Base-by-base conservation (phyloP, 2,888 invertebrate species). In the Mycalesis mineus region DNA sequence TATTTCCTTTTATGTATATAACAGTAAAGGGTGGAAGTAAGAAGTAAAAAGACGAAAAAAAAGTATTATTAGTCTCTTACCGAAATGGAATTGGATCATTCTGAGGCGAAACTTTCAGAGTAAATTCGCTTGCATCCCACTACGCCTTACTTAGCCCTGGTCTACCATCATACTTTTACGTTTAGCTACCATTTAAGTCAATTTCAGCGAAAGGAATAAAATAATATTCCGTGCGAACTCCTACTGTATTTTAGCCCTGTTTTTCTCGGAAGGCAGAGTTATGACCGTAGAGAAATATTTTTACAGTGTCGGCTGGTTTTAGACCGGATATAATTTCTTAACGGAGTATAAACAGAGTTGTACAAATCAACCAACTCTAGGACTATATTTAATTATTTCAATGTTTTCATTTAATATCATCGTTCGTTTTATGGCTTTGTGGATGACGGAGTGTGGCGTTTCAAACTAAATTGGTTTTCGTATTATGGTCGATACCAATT, bases 61-160 rank as follows among this genome's bases (percentile, higher is more conserved):
- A 85, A 84, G 77, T 88, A 86, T 89, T 89, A 89, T 89, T 88
- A 89, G 89, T 88, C 88, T 88, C 82, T 88, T 84, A 88, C 86
- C 86, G 87, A 88, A 88, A 89, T 89, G 88, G 88, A 88, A 88
- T 88, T 88, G 88, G 87, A 88, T 86, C 89, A 87, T 88, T 88
- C 79, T 81, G 76, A 74, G 84, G 79, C 77, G 83, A 87, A 87
- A 83, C 82, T 88, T 88, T 82, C 79, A 84, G 84, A 80, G 86
- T 80, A 87, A 83, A 85, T 86, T 73, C 72, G 68, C 74, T 68
- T 75, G 75, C 76, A 77, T 77, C 73, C 84, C 83, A 79, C 82
- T 86, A 84, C 84, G 82, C 83, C 84, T 85, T 83, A 87, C 87
- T 84, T 87, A 84, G 80, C 82, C 63, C 72, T 75, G 74, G 79